Conservation (phyloP, 2,888 invertebrate species). For the Drosophila borealis region DNA sequence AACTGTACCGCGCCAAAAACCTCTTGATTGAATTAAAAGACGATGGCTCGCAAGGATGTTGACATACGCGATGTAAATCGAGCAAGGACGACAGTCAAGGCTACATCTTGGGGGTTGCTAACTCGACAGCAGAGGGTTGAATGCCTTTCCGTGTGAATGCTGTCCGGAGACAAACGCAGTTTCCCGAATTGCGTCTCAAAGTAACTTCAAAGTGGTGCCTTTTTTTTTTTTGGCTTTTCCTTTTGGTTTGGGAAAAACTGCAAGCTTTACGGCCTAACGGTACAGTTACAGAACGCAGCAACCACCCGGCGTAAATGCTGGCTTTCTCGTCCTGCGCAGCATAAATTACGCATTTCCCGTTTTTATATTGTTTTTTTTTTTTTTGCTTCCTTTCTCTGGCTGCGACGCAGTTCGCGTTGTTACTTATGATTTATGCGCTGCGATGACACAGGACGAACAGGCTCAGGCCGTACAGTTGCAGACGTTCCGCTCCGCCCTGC, state of each 20-base stretch:
- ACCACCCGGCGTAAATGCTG: constrained; percentile 51
- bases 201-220: constrained; percentile 55
- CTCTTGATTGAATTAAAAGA: constrained; percentile 66
- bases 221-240: constrained; percentile 25
- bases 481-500: constrained; percentile 3
- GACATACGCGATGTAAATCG: constrained; percentile 46
- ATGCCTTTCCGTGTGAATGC: constrained; percentile 3
- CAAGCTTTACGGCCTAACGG: constrained; percentile 53
- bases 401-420: constrained; percentile 73
- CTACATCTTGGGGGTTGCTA: constrained; percentile 46
- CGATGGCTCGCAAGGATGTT: constrained; percentile 41
- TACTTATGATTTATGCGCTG: constrained; percentile 78
- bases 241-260: constrained; percentile 51
- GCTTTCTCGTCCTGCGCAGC: constrained; percentile 67
- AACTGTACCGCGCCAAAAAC: constrained; percentile 39
- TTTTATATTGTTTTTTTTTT: constrained; percentile 27
- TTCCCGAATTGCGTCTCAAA: constrained; percentile 72
- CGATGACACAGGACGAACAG: constrained; percentile 70
- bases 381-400: constrained; percentile 23
- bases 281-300: constrained; percentile 50
- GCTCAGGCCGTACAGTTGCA: constrained; percentile 54
- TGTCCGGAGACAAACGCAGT: constrained; percentile 68
- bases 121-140: constrained; percentile 51
- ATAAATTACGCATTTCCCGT: constrained; percentile 75
- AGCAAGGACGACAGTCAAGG: constrained; percentile 50